phyloP scores from a whole-genome alignment of 2,797 vertebrate genomes.

The Brachyrhaphis roseni region DNA sequence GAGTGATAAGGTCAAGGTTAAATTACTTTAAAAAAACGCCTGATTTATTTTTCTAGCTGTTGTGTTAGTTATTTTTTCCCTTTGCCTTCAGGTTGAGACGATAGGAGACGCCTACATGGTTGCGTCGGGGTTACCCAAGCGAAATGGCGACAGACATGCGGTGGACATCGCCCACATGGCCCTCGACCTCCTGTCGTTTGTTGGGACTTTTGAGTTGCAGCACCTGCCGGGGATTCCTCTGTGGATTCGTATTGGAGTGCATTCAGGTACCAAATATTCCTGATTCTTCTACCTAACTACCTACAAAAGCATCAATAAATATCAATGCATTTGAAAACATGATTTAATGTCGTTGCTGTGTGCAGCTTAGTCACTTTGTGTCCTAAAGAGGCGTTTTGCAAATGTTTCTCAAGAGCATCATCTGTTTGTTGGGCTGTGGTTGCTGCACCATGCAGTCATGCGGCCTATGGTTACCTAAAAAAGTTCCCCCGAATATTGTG shows the following conservation, averaged over 20 bases:
- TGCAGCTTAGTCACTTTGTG: too few relatives aligned
- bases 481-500: too few relatives aligned
- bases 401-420: too few relatives aligned
- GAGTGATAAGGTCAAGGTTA: background rate
- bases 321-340: too few relatives aligned
- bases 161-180: conserved; percentile 96
- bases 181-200: conserved; percentile 93
- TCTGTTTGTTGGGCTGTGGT: too few relatives aligned
- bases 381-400: too few relatives aligned
- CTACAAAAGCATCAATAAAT: too few relatives aligned
- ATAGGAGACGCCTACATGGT: conserved; percentile 99
- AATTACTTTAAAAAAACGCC: too few relatives aligned
- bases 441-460: too few relatives aligned
- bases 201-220: conserved; percentile 91
- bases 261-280: conserved; percentile 85
- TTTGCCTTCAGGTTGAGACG: conserved; percentile 88
- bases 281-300: background rate
- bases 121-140: conserved; percentile 91
- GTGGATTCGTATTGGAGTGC: conserved; percentile 97
- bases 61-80: background rate
- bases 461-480: too few relatives aligned
- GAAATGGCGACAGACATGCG: conserved; percentile 93
- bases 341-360: too few relatives aligned
- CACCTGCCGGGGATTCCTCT: conserved; percentile 94
- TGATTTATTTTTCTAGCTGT: background rate